Evolutionary conservation across 2,113 vertebrate genomes (phyloP), one percentile per base, ranked within the genome.

Genomic region (Apistogramma diplotaenia): DNA sequence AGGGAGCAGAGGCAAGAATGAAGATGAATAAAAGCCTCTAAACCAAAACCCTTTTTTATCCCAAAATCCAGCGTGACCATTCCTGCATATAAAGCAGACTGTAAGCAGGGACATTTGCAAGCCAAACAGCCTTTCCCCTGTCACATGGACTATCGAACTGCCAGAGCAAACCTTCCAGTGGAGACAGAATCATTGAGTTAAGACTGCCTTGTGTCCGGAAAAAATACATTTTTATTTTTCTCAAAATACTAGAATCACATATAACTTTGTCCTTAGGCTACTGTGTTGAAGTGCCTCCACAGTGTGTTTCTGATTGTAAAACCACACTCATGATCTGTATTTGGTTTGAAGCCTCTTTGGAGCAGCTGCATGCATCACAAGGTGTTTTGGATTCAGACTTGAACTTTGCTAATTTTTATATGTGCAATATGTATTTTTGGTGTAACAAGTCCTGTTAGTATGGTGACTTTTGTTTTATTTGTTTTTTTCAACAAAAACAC

Each of bases 351-450:
- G 67, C 65, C 73, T 85, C 71, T 88, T 85, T 19, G 67, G 56
- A 81, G 89, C 87, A 89, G 87, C 89, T 91, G 74, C 71, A 81
- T 73, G 57, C 71, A 78, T 86, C 71, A 88, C 51, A 27, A 56
- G 79, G 70, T 89, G 82, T 87, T 91, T 86, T 61, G 55, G 84
- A 89, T 81, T 85, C 81, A 88, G 81, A 89, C 86, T 91, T 92
- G 87, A 93, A 89, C 56, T 55, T 87, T 84, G 74, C 37, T 59
- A 51, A 78, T 65, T 85, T 76, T 71, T 40, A 29, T 72, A 89
- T 73, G 87, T 90, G 83, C 88, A 93, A 86, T 92, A 90, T 89
- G 31, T 84, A 78, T 31, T 59, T 79, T 74, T 61, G 56, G 43
- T 76, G 49, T 77, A 81, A 84, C 16, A 84, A 67, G 61, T 82